Conservation (phyloP, 2,113 vertebrate species). For the Galeopterus variegatus region DNA sequence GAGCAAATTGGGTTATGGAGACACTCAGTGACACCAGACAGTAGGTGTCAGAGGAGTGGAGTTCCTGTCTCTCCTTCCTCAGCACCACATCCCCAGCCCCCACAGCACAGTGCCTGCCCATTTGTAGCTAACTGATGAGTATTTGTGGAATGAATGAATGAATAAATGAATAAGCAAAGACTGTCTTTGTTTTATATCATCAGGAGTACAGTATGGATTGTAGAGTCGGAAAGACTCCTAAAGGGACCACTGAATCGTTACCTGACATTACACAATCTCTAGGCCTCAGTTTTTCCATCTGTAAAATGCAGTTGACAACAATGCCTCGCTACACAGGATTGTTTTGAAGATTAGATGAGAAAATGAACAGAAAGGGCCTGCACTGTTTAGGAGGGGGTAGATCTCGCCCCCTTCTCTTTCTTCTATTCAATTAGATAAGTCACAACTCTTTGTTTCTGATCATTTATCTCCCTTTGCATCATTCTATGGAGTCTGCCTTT, state of each 20-base stretch:
- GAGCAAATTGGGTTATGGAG: not conserved
- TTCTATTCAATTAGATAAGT: not conserved
- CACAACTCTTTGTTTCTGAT: not conserved
- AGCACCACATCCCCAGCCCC: rapidly evolving
- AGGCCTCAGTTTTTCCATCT: conserved; percentile 23
- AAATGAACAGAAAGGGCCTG: not conserved
- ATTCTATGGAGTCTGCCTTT: not conserved
- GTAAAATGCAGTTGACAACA: not conserved
- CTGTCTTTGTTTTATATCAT: not conserved
- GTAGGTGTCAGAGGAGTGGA: not conserved
- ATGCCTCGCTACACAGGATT: not conserved
- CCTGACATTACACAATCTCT: not conserved
- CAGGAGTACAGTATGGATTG: not conserved
- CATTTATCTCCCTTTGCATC: not conserved
- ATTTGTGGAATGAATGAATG: not conserved
- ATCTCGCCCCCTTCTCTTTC: not conserved
- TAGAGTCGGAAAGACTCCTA: not conserved
- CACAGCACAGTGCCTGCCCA: too few species aligned
- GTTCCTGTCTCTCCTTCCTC: not conserved
- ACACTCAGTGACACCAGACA: not conserved
- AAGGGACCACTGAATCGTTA: not conserved
- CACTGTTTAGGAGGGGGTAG: not conserved
- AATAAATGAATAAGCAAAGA: not conserved
- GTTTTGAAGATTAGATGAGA: not conserved
- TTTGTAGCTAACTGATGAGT: not conserved